Conservation (phyloP, 2,113 vertebrate genomes). For the Dasyornis broadbenti region DNA sequence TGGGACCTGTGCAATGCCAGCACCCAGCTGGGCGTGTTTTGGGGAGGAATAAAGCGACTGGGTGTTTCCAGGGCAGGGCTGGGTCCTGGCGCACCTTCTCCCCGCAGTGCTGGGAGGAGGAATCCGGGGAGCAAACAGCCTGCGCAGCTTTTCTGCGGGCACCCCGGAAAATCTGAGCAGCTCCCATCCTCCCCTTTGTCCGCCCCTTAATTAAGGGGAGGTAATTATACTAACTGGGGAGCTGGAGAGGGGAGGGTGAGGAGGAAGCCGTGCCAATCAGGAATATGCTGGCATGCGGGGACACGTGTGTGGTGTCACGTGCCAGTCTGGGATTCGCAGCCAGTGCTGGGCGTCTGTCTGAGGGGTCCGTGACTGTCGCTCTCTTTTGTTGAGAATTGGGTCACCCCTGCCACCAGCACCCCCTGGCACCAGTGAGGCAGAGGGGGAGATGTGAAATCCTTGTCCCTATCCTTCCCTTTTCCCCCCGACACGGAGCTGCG, state of each 20-base stretch:
- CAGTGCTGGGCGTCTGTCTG: neutral
- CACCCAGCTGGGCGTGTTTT: neutral
- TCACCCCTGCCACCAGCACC: neutral
- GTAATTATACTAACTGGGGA: neutral
- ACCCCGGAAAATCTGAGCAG: neutral
- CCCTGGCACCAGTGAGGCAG: neutral
- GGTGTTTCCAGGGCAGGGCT: neutral
- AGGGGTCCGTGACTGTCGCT: neutral
- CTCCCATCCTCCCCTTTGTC: conserved; percentile 5
- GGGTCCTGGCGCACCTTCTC: neutral
- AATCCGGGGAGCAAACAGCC: neutral
- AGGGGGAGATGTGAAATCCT: neutral
- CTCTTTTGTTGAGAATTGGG: conserved; percentile 13
- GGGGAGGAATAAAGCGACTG: neutral
- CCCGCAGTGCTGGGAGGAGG: neutral
- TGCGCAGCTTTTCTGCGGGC: fast-evolving
- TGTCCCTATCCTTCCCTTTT: neutral
- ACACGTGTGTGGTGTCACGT: neutral
- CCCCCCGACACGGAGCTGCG: fast-evolving
- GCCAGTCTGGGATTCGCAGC: neutral
- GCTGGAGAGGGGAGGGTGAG: neutral
- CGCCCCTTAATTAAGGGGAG: conserved; percentile 2
- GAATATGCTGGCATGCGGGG: neutral
- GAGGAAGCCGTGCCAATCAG: neutral
- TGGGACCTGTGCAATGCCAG: neutral